Percentiles rank a stretch among this genome's conserved stretches.
Evolutionary conservation across 2,113 vertebrate species (phyloP).

Genomic region (Nanorana parkeri): DNA sequence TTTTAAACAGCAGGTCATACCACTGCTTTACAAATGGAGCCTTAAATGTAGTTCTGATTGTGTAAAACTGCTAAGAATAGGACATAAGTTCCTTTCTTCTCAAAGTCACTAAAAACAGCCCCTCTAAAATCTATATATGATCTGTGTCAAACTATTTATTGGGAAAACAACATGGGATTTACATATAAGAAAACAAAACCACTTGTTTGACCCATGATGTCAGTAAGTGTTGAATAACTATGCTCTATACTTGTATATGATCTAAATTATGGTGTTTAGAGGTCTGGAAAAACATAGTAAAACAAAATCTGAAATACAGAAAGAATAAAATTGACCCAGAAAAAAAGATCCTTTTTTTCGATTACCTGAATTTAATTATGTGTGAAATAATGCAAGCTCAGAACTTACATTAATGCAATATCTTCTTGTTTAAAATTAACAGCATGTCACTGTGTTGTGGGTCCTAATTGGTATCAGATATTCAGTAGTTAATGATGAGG

Average conservation of each 20-base stretch:
- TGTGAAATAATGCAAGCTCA: constrained; percentile 22
- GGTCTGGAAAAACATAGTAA: background rate
- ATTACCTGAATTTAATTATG: constrained; percentile 19
- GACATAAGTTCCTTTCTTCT: too few species aligned
- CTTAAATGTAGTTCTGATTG: too few species aligned
- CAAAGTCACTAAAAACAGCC: too few species aligned
- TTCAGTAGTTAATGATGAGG: constrained; percentile 43
- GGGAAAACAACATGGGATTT: too few species aligned
- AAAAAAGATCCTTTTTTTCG: constrained; percentile 1
- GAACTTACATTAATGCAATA: background rate
- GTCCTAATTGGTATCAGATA: constrained; percentile 40
- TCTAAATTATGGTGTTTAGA: background rate
- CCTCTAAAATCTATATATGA: too few species aligned
- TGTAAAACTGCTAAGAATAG: too few species aligned
- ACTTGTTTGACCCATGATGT: background rate
- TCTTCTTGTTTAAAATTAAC: constrained; percentile 1
- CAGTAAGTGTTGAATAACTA: background rate
- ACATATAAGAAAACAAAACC: background rate
- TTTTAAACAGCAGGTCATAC: too few species aligned
- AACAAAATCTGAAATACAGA: background rate
- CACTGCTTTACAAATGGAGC: too few species aligned
- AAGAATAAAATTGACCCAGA: constrained; percentile 9
- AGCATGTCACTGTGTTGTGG: constrained; percentile 18
- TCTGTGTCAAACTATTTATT: too few species aligned
- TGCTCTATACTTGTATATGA: background rate